Conservation (phyloP, 1,140 invertebrate species). For the Orchesella cincta region DNA sequence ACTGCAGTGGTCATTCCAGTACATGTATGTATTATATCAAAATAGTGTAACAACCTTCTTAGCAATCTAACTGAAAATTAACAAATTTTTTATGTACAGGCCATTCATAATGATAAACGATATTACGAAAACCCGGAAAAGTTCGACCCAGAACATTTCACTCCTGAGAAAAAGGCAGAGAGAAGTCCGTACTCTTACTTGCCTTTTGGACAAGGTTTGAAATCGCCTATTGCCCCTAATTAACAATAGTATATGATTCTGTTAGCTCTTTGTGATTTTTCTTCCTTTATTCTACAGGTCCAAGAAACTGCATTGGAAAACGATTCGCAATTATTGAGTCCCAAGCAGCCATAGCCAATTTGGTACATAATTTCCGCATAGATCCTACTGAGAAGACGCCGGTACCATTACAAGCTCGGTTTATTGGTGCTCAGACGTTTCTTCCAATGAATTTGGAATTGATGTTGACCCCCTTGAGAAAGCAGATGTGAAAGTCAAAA, state of each 20-base stretch:
- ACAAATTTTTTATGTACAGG: too few species aligned
- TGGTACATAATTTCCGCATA: not conserved
- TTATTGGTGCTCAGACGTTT: not conserved
- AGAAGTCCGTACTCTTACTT: conserved; percentile 64
- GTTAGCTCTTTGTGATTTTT: not conserved
- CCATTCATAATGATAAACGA: conserved; percentile 48
- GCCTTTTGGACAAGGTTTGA: conserved; percentile 71
- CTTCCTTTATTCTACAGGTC: not conserved
- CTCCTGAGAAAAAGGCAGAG: conserved; percentile 56
- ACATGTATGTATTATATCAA: too few species aligned
- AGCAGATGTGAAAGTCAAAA: too few species aligned
- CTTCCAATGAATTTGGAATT: not conserved
- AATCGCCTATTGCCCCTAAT: conserved; percentile 51
- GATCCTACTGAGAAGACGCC: conserved; percentile 4
- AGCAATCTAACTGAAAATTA: too few species aligned
- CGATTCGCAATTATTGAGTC: conserved; percentile 58
- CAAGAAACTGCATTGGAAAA: too few species aligned
- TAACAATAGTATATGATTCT: not conserved
- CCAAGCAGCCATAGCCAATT: conserved; percentile 49
- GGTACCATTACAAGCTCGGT: not conserved
- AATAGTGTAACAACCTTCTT: too few species aligned
- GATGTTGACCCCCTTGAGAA: not conserved
- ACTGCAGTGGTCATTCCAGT: not conserved
- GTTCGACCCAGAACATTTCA: conserved; percentile 68
- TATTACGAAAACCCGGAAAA: conserved; percentile 62